phyloP scores from a whole-genome alignment of 2,113 vertebrate genomes.

The Cynocephalus volans region DNA sequence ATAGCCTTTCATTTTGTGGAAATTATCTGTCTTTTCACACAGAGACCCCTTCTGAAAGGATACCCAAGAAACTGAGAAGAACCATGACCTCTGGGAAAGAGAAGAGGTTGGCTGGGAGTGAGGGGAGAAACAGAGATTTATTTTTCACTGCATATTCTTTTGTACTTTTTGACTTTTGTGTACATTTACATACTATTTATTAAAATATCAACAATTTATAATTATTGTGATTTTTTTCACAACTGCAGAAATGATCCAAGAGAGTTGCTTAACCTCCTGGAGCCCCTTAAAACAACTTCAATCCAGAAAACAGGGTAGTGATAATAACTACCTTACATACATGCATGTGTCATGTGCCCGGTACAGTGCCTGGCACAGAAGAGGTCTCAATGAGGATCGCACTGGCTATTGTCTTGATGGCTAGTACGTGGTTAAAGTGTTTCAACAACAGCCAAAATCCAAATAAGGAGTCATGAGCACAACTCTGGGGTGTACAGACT shows the following conservation, averaged over 20 bases:
- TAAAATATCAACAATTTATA: neutral
- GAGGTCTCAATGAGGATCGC: neutral
- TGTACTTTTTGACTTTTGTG: neutral
- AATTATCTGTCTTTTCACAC: neutral
- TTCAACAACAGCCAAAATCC: neutral
- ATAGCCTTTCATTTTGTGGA: neutral
- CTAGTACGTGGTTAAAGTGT: neutral
- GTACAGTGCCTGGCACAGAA: neutral
- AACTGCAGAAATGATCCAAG: neutral
- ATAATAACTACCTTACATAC: too few species aligned
- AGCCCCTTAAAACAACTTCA: neutral
- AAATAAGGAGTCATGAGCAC: neutral
- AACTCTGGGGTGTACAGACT: too few species aligned
- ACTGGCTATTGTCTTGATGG: neutral
- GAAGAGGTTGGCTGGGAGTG: neutral
- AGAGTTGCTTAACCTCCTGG: neutral
- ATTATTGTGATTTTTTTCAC: neutral
- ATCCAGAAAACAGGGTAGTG: neutral
- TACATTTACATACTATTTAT: neutral
- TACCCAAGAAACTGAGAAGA: neutral
- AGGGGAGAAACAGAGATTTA: neutral
- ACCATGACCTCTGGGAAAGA: neutral
- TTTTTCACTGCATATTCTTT: neutral
- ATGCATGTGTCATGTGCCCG: accelerated
- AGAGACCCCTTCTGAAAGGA: conserved; percentile 17